These are phyloP conservation scores for Artibeus jamaicensis DNA, from an alignment of 2,797 vertebrate species.

Conservation along the genomic window DNA sequence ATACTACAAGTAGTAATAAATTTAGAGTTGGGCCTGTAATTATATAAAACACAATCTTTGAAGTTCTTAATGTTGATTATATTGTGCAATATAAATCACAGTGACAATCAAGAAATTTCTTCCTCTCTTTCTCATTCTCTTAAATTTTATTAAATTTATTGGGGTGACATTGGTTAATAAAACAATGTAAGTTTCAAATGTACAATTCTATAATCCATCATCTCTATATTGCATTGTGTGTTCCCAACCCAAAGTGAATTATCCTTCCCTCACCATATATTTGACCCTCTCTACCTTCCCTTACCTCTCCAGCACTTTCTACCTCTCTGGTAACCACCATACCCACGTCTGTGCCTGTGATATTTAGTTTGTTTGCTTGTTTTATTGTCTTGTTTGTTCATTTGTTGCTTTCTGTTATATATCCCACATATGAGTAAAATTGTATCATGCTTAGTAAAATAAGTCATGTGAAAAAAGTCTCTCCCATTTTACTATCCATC, in stretches of 20 bases:
- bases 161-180: background rate
- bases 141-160: background rate
- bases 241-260: background rate
- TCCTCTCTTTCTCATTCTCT: background rate
- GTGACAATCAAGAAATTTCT: background rate
- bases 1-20: background rate
- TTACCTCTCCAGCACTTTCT: too few relatives aligned
- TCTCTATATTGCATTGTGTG: background rate
- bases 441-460: background rate
- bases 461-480: background rate
- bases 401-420: background rate
- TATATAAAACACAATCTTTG: background rate
- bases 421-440: background rate
- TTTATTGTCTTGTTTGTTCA: background rate
- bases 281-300: background rate
- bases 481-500: background rate
- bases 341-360: background rate
- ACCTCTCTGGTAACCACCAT: background rate
- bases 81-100: background rate
- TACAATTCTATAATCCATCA: background rate
- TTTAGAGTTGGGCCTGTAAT: background rate
- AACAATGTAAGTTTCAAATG: background rate
- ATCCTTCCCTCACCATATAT: background rate
- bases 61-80: background rate
- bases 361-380: background rate